A percentile compares a stretch with the other conserved stretches of the same genome.
phyloP scores from a whole-genome alignment of 23 tunicate species.

The Botrylloides violaceus region DNA sequence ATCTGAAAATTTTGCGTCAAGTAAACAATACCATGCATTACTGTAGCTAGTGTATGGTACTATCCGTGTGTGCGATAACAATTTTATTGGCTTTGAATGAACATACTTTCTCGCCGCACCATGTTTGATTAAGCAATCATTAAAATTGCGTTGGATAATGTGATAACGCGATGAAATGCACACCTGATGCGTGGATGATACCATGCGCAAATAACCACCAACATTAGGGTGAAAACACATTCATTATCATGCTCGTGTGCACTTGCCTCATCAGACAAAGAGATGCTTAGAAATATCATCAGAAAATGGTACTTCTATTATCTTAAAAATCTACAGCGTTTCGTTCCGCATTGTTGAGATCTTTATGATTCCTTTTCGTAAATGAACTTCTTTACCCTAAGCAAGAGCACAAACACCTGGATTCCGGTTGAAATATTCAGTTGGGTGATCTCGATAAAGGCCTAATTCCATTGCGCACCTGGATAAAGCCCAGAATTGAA shows the following conservation, averaged over 20 bases:
- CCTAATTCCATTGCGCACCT: neutral
- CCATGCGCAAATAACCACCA: no score
- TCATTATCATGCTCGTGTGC: no score
- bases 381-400: constrained; percentile 1
- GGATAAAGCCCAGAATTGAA: neutral
- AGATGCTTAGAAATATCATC: no score
- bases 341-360: neutral
- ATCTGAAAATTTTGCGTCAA: no score
- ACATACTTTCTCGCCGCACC: no score
- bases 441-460: neutral
- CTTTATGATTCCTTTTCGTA: neutral
- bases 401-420: neutral
- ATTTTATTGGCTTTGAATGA: no score
- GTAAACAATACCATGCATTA: no score
- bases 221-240: no score
- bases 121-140: neutral
- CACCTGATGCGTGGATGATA: no score
- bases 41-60: no score
- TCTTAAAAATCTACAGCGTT: neutral
- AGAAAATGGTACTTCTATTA: neutral
- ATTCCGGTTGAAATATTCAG: constrained; percentile 1
- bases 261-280: no score
- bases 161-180: neutral
- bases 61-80: no score
- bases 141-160: neutral